phyloP scores from a whole-genome alignment of 2,113 vertebrate genomes.

The Nanorana parkeri region DNA sequence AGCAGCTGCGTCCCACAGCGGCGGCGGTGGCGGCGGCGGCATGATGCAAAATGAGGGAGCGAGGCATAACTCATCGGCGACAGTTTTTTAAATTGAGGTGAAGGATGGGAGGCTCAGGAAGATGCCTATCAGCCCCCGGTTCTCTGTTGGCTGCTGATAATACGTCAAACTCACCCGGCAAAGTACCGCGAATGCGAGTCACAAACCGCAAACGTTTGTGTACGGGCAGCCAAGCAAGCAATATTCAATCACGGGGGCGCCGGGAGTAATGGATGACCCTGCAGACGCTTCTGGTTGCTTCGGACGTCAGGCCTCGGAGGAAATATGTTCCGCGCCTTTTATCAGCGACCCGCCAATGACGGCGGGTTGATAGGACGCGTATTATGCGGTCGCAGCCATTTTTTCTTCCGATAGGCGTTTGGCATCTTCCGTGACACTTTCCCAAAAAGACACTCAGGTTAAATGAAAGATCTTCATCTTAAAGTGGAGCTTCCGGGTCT shows the following conservation, averaged over 20 bases:
- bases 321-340: background rate
- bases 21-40: background rate
- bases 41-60: conserved; percentile 4
- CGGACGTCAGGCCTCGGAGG: background rate
- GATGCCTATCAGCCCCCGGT: conserved; percentile 13
- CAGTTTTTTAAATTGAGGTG: conserved; percentile 6
- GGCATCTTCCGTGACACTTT: background rate
- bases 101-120: conserved; percentile 13
- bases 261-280: background rate
- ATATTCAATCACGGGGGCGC: background rate
- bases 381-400: background rate
- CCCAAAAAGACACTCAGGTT: conserved; percentile 12
- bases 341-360: background rate
- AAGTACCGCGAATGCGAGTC: background rate
- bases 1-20: background rate
- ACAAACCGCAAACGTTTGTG: conserved; percentile 8
- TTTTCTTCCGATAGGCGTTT: background rate
- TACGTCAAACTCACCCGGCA: conserved; percentile 26
- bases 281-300: background rate
- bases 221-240: background rate
- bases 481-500: too few relatives aligned
- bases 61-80: background rate
- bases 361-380: background rate
- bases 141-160: conserved; percentile 23
- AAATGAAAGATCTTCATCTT: conserved; percentile 11